Base-by-base conservation (phyloP, 2,888 invertebrate genomes). In the Platypus cylindrus region DNA sequence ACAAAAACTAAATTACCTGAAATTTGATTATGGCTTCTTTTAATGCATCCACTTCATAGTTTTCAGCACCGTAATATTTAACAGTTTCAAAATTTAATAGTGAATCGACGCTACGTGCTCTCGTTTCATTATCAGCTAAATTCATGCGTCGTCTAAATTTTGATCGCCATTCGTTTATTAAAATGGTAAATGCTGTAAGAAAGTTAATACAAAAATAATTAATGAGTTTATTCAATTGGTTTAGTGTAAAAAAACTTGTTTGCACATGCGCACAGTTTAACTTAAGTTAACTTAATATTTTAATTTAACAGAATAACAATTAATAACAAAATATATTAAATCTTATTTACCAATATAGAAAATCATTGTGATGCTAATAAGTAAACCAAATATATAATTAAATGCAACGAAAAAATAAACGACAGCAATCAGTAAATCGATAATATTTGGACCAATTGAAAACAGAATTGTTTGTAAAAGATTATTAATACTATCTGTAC, bases 121-220 rank as follows among this genome's bases (percentile, higher is more conserved):
- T 82, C 40, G 84, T 82, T 18, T 80, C 86, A 62, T 97, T 98
- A 56, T 97, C 95, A 0, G 90, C 82, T 17, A 79, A 66, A 63
- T 97, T 98, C 91, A 94, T 93, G 3, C 81, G 73, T 18, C 95
- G 69, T 48, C 94, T 83, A 64, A 75, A 97, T 60, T 95, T 89
- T 0, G 95, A 95, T n/a, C 97, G 73, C 95, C 97, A 97, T 65
- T 97, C 95, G 0, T 95, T 97, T n/a, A 97, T 73, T 7, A 66
- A 60, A 53, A 97, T 78, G 1, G 97, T 97, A 8, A 76, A 71
- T 54, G 69, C 90, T 91, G 60, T 7, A 65, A 63, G 39, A 13
- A 40, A n/a, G n/a, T n/a, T n/a, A n/a, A n/a, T n/a, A n/a, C n/a
- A n/a, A n/a, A n/a, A n/a, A n/a, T n/a, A 12, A 8, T 5, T 15